Percentiles rank a stretch among this genome's conserved stretches.
phyloP scores from a whole-genome alignment of 2,113 vertebrate species.

The Dasyprocta punctata region DNA sequence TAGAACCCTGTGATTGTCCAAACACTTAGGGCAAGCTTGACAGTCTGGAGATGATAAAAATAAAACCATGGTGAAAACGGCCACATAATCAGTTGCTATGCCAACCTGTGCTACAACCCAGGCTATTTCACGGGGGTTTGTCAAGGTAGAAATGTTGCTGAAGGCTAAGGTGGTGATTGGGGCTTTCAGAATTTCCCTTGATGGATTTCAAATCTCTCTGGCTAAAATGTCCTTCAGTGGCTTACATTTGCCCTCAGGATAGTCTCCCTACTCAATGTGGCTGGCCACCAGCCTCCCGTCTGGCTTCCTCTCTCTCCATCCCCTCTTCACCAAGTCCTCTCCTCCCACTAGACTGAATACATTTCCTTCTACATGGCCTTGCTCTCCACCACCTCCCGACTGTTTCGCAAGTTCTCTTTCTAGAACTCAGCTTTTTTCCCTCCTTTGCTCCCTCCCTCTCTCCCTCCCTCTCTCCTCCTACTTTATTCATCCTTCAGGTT shows the following conservation, averaged over 20 bases:
- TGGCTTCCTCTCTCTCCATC: background rate
- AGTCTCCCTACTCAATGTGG: too few species aligned
- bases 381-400: background rate
- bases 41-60: conserved; percentile 18
- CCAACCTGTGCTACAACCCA: conserved; percentile 7
- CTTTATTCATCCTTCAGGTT: background rate
- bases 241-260: background rate
- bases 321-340: background rate
- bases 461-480: background rate
- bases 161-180: background rate
- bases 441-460: background rate
- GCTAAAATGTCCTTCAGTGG: background rate
- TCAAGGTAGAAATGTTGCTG: background rate
- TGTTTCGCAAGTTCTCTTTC: background rate
- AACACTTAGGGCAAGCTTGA: background rate
- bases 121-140: background rate
- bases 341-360: background rate
- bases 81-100: conserved; percentile 64
- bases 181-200: background rate
- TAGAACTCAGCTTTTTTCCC: background rate
- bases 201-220: background rate
- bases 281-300: background rate
- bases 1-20: background rate
- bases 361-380: too few species aligned
- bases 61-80: background rate